Percentiles rank a stretch among this genome's conserved stretches.
Evolutionary conservation across 2,113 vertebrate species (phyloP).

Genomic region (Muscicapa adusta): DNA sequence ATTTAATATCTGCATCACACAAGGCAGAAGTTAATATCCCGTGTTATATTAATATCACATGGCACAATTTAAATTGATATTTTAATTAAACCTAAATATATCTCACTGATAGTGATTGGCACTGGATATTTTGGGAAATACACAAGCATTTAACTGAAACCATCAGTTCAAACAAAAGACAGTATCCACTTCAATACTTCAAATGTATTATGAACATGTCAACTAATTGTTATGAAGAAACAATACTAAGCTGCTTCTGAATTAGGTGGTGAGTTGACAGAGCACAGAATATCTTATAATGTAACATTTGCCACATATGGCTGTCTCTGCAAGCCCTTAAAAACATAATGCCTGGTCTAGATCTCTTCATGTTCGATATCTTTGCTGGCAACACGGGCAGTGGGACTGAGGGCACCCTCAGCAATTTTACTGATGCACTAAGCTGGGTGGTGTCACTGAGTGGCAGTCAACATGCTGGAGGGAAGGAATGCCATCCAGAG

Average conservation of each 20-base stretch:
- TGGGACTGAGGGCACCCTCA: not conserved
- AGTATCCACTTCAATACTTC: not conserved
- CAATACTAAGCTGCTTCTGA: not conserved
- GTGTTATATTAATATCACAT: conserved; percentile 9
- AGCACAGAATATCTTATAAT: not conserved
- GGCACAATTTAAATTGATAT: not conserved
- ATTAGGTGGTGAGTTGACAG: not conserved
- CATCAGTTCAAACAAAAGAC: not conserved
- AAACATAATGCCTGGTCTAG: not conserved
- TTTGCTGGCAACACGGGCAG: not conserved
- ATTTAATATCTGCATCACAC: not conserved
- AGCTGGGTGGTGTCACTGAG: not conserved
- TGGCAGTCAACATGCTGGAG: not conserved
- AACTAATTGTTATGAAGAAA: not conserved
- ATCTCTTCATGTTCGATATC: not conserved
- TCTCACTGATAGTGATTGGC: not conserved
- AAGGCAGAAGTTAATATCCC: not conserved
- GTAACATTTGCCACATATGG: not conserved
- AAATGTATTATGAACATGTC: not conserved
- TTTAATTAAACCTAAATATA: conserved; percentile 34
- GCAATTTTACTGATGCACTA: not conserved
- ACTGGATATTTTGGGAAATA: not conserved
- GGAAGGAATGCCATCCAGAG: not conserved
- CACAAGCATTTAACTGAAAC: not conserved
- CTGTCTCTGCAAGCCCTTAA: not conserved